phyloP scores from a whole-genome alignment of 2,797 vertebrate species.

The Varecia variegata region DNA sequence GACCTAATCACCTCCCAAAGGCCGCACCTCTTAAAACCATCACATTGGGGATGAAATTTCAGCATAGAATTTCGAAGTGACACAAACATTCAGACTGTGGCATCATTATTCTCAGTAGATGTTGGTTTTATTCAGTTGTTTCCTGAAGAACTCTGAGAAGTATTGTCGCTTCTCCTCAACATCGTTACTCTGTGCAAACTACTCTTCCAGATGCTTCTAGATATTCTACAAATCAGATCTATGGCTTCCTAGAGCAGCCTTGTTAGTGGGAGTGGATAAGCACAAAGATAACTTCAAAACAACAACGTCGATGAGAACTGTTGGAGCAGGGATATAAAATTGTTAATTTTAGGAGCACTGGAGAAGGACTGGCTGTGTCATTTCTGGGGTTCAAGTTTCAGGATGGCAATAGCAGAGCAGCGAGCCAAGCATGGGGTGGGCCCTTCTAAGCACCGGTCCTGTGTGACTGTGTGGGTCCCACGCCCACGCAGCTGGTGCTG shows the following conservation, averaged over 20 bases:
- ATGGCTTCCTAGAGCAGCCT: background rate
- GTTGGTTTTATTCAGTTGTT: background rate
- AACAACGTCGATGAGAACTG: background rate
- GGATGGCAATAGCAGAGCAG: background rate
- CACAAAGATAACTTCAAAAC: background rate
- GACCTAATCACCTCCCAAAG: background rate
- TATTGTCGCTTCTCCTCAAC: background rate
- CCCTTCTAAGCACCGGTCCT: background rate
- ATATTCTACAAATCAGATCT: background rate
- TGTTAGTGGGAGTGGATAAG: background rate
- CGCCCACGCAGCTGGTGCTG: fast-evolving
- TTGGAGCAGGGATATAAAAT: background rate
- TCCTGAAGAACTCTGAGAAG: background rate
- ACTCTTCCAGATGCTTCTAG: background rate
- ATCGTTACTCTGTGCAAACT: background rate
- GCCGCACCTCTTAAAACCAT: background rate
- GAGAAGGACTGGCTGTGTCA: background rate
- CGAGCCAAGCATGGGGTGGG: background rate
- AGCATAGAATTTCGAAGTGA: background rate
- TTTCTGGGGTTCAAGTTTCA: background rate
- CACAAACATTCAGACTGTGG: background rate
- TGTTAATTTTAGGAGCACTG: background rate
- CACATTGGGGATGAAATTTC: background rate
- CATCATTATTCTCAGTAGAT: background rate
- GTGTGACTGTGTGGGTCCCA: fast-evolving